phyloP scores from a whole-genome alignment of 2,888 invertebrate species.

The Lomographa bimaculata region DNA sequence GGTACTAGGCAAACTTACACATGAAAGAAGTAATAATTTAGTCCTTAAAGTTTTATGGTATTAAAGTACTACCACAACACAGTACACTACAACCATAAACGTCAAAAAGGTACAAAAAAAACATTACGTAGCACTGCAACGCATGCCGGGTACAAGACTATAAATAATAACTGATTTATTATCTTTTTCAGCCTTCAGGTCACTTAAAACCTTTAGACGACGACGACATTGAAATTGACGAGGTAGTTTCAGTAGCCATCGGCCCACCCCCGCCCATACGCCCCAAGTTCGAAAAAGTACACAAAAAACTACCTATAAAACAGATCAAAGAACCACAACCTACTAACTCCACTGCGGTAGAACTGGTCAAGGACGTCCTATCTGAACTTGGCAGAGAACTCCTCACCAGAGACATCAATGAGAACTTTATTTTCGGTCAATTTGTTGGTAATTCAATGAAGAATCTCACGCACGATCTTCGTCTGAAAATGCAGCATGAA shows the following conservation, averaged over 20 bases:
- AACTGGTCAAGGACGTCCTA: slow-evolving; percentile 60
- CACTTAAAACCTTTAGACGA: slow-evolving; percentile 65
- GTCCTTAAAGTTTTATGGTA: no score
- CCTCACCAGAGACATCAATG: slow-evolving; percentile 59
- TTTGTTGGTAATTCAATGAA: slow-evolving; percentile 67
- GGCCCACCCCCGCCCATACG: slow-evolving; percentile 67
- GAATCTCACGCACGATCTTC: slow-evolving; percentile 57
- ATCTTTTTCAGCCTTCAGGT: slow-evolving; percentile 61
- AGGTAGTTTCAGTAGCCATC: slow-evolving; percentile 71
- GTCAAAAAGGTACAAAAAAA: no score
- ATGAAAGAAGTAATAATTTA: no score
- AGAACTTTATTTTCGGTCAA: slow-evolving; percentile 76
- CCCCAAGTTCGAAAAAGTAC: slow-evolving; percentile 60
- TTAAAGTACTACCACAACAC: no score
- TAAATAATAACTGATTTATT: no score
- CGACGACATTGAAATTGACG: slow-evolving; percentile 74
- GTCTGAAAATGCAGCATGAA: slow-evolving; percentile 68
- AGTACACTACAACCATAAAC: no score
- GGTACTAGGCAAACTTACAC: no score
- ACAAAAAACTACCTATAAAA: slow-evolving; percentile 41
- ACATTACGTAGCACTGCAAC: no score
- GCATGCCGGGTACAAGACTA: no score
- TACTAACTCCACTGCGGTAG: slow-evolving; percentile 37
- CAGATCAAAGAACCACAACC: slow-evolving; percentile 29
- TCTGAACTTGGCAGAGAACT: slow-evolving; percentile 63